Evolutionary conservation across 1,140 invertebrate species (phyloP), one percentile per base, ranked within the genome.

Genomic region (Luehdorfia chinensis): DNA sequence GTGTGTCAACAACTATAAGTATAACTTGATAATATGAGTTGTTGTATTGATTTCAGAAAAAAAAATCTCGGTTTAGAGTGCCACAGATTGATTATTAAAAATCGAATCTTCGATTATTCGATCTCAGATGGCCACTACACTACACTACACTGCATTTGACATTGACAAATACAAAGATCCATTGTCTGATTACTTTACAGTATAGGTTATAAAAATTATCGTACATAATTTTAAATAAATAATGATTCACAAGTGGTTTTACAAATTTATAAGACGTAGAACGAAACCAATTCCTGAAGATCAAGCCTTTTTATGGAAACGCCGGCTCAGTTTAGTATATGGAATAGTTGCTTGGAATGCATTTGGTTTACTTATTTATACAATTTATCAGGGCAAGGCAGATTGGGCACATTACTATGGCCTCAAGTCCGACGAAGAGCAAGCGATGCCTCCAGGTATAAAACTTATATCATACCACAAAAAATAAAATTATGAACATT

Each of bases 401-500:
- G 90, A 92, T 69, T 92, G 90, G 91, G 90, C 90, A 2, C 81
- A 88, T 53, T 89, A 89, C 56, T 88, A 90, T 73, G 91, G 91
- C 16, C 68, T 90, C 5, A 90, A 91, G 71, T 65, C 85, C 15
- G 88, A 91, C 23, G 88, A 89, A 63, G 90, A 92, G 45, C 50
- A 76, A 19, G 45, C 75, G 2, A 59, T 88, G 37, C 75, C 88
- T 4, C 89, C 91, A 72, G 87, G 90, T 86, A 71, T 30, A n/a
- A n/a, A n/a, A 28, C 1, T 18, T 37, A 41, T 43, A 36, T 30
- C 18, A 14, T 50, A 8, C 36, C 7, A n/a, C 8, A 48, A 15
- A 33, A 18, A 27, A 37, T 47, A 13, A 45, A 21, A 13, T 18
- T 9, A 19, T 2, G 15, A 9, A 31, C 21, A 11, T 25, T 27